Percentiles rank a stretch among this genome's conserved stretches.
These are phyloP conservation scores for Pollenia angustigena DNA, from an alignment of 2,888 invertebrate species.

Conservation along the genomic window DNA sequence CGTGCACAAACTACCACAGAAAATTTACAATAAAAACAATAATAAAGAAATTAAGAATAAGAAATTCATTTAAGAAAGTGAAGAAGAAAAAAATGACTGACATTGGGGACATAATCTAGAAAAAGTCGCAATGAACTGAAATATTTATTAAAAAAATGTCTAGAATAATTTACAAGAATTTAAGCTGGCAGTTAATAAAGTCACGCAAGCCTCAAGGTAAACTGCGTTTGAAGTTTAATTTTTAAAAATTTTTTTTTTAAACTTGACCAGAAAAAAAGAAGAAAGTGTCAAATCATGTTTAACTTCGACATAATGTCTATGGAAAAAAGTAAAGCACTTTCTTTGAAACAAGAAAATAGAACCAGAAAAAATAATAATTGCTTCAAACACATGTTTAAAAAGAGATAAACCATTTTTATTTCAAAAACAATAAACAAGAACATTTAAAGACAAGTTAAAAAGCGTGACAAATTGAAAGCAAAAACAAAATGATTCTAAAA, in stretches of 20 bases:
- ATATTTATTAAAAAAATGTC: slow-evolving; percentile 13
- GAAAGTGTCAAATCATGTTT: slow-evolving; percentile 68
- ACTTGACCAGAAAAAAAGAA: slow-evolving; percentile 36
- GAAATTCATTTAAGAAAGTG: slow-evolving; percentile 23
- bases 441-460: slow-evolving; percentile 10
- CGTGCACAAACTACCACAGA: slow-evolving; percentile 46
- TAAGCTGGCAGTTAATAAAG: slow-evolving; percentile 1
- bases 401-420: background rate
- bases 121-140: slow-evolving; percentile 13
- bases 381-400: background rate
- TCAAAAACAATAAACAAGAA: background rate
- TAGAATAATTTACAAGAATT: slow-evolving; percentile 31
- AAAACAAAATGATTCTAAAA: slow-evolving; percentile 56
- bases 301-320: background rate
- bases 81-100: slow-evolving; percentile 41
- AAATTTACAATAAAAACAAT: slow-evolving; percentile 17
- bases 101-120: slow-evolving; percentile 69
- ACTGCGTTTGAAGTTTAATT: slow-evolving; percentile 12
- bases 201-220: slow-evolving; percentile 49
- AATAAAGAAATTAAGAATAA: slow-evolving; percentile 49
- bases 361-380: background rate
- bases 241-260: background rate
- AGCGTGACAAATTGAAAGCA: slow-evolving; percentile 40
- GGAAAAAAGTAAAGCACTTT: slow-evolving; percentile 19
- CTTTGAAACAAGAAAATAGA: slow-evolving; percentile 6